Percentiles rank a stretch among this genome's conserved stretches.
Conservation (phyloP, 2,888 invertebrate species). For the Tolmerus cingulatus region DNA sequence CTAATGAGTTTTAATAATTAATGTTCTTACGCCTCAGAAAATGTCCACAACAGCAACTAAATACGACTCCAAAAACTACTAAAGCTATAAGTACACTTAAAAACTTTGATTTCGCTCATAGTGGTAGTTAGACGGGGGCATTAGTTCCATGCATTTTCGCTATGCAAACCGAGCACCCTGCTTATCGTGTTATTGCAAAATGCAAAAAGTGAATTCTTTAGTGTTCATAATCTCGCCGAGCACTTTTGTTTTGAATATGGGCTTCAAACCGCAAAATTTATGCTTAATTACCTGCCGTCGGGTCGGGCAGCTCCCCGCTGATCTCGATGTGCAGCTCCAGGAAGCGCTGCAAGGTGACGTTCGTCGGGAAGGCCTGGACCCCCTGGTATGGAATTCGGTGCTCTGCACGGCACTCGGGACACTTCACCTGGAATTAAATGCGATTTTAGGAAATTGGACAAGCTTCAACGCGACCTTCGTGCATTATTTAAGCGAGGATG, state of each 20-base stretch:
- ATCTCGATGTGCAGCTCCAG: constrained; percentile 93
- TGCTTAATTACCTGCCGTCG: constrained; percentile 72
- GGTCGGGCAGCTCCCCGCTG: constrained; percentile 89
- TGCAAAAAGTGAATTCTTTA: neutral
- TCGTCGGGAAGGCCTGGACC: constrained; percentile 92
- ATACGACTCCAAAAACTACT: neutral
- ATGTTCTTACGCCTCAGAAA: neutral
- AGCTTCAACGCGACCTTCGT: neutral
- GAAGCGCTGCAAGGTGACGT: constrained; percentile 94
- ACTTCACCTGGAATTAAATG: constrained; percentile 78
- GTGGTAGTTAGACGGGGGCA: neutral
- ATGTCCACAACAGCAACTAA: neutral
- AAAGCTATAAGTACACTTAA: neutral
- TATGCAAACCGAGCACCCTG: neutral
- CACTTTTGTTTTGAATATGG: neutral
- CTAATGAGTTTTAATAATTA: neutral
- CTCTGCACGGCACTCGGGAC: constrained; percentile 97
- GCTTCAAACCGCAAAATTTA: neutral
- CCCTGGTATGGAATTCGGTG: constrained; percentile 96
- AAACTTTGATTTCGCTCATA: neutral
- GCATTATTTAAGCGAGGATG: neutral
- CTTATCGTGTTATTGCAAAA: neutral
- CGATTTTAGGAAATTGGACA: neutral
- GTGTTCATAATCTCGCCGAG: neutral
- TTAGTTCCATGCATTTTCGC: neutral